phyloP scores from a whole-genome alignment of 2,797 vertebrate genomes.

The Anas bernieri region DNA sequence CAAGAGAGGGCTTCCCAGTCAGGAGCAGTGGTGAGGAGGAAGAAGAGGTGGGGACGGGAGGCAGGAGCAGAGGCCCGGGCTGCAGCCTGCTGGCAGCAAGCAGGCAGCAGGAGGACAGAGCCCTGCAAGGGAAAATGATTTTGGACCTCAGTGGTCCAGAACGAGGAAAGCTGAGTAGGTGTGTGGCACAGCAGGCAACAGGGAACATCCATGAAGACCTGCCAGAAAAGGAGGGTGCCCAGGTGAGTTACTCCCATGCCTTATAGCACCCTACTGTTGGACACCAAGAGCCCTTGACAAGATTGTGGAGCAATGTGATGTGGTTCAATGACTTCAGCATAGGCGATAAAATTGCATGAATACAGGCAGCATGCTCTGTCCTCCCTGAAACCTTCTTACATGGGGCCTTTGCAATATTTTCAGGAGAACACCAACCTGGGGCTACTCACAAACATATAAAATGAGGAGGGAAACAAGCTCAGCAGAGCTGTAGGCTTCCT shows the following conservation, averaged over 20 bases:
- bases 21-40: neutral
- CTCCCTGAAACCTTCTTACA: neutral
- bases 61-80: neutral
- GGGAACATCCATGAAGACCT: neutral
- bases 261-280: neutral
- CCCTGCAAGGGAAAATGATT: neutral
- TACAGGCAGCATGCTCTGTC: neutral
- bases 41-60: neutral
- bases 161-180: neutral
- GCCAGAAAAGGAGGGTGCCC: neutral
- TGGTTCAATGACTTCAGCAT: too few species aligned
- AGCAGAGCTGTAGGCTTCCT: neutral
- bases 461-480: neutral
- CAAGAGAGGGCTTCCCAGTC: neutral
- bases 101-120: neutral
- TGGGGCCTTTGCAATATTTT: neutral
- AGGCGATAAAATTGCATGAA: neutral
- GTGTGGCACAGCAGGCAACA: neutral
- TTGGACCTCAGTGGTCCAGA: neutral
- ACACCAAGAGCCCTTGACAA: neutral
- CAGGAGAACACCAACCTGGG: neutral
- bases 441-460: neutral
- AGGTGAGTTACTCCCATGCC: neutral
- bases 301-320: neutral
- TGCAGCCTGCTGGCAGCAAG: neutral